Evolutionary conservation across 2,797 vertebrate genomes (phyloP).

Genomic region (Bovichtus variegatus): DNA sequence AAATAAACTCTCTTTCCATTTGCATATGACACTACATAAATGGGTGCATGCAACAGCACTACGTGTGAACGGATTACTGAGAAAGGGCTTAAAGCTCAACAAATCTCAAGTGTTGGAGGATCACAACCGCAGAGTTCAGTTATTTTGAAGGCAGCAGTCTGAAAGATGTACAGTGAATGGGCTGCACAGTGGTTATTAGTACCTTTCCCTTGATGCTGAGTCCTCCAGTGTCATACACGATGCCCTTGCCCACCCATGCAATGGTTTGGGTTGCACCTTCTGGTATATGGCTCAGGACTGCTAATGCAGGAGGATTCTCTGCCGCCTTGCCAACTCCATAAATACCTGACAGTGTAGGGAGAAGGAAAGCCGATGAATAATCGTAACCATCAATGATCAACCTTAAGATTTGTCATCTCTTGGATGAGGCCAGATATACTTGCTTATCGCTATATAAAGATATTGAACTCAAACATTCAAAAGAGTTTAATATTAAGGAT

Average conservation of each 20-base stretch:
- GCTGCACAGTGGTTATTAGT: too few relatives aligned
- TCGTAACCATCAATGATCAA: not conserved
- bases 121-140: constrained; percentile 6
- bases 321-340: constrained; percentile 98
- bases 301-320: constrained; percentile 92
- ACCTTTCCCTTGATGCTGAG: constrained; percentile 99
- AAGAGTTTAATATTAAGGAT: not conserved
- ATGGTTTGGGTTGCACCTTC: constrained; percentile 97
- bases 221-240: constrained; percentile 98
- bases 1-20: not conserved
- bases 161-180: not conserved
- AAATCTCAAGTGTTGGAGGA: constrained; percentile 25
- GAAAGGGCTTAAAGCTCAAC: constrained; percentile 33
- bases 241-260: constrained; percentile 98
- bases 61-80: constrained; percentile 23
- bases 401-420: not conserved
- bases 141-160: not conserved
- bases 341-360: constrained; percentile 84
- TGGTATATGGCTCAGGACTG: constrained; percentile 94
- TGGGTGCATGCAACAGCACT: not conserved
- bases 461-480: not conserved
- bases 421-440: not conserved
- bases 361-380: not conserved
- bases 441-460: not conserved
- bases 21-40: not conserved